Conservation (phyloP, 2,797 vertebrate genomes). For the Prionace glauca region DNA sequence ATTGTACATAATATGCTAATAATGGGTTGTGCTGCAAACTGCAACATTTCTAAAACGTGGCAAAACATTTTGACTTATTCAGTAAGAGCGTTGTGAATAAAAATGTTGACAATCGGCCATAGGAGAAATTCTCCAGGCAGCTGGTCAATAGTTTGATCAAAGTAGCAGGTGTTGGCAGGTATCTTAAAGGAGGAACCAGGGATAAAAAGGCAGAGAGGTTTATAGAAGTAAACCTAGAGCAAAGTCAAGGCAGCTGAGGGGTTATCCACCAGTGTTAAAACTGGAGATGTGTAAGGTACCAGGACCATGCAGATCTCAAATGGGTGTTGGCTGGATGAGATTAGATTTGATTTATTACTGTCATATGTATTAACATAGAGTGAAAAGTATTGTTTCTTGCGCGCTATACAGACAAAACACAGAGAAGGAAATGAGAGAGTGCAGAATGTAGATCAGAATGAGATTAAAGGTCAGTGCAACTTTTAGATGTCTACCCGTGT, state of each 20-base stretch:
- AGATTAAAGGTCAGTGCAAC: not conserved
- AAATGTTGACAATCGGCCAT: not conserved
- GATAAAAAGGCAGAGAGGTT: not conserved
- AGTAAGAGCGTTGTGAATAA: not conserved
- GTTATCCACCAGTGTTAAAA: not conserved
- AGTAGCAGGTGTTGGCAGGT: no score
- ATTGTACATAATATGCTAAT: not conserved
- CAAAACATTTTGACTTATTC: not conserved
- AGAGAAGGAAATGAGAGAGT: no score
- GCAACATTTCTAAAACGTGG: not conserved
- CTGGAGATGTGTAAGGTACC: not conserved
- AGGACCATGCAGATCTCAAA: not conserved
- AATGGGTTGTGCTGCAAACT: not conserved
- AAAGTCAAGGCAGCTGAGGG: not conserved
- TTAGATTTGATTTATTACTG: no score
- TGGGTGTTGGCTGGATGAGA: not conserved
- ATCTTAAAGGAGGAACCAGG: not conserved
- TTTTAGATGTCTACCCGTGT: not conserved
- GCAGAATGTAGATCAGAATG: not conserved
- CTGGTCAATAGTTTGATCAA: not conserved
- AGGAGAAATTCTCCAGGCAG: not conserved
- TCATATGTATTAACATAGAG: no score
- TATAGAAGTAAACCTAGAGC: not conserved
- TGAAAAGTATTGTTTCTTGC: no score
- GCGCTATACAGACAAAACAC: no score